These are phyloP conservation scores for Tiliacea citrago DNA, from an alignment of 2,888 invertebrate genomes.

Conservation along the genomic window DNA sequence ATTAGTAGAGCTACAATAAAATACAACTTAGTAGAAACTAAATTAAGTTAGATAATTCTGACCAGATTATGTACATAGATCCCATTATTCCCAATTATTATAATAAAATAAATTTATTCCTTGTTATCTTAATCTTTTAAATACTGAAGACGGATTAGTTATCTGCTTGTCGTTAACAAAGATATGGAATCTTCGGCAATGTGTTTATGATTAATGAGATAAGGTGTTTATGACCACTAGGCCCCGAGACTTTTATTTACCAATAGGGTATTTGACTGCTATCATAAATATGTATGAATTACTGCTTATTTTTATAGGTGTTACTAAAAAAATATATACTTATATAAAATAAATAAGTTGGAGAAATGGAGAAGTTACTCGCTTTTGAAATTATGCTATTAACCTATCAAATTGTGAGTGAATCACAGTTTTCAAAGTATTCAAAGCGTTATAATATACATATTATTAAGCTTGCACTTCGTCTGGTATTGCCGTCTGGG, in stretches of 20 bases:
- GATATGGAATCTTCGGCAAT: conserved; percentile 47
- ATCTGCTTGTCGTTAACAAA: conserved; percentile 44
- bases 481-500: not conserved
- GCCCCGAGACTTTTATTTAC: not conserved
- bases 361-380: too few species aligned
- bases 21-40: not conserved
- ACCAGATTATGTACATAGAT: not conserved
- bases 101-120: not conserved
- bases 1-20: not conserved
- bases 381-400: too few species aligned
- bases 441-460: too few species aligned
- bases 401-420: not conserved
- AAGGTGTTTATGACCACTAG: conserved; percentile 26
- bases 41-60: not conserved
- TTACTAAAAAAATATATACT: too few species aligned
- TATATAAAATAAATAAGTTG: too few species aligned
- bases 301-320: too few species aligned
- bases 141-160: conserved; percentile 63
- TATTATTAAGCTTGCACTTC: not conserved
- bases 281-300: too few species aligned
- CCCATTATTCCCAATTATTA: not conserved
- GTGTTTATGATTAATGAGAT: conserved; percentile 29
- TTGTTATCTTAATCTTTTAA: conserved; percentile 55
- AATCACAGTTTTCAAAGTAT: not conserved
- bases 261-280: too few species aligned